Conservation (phyloP, 2,797 vertebrate genomes). For the Microhierax caerulescens region DNA sequence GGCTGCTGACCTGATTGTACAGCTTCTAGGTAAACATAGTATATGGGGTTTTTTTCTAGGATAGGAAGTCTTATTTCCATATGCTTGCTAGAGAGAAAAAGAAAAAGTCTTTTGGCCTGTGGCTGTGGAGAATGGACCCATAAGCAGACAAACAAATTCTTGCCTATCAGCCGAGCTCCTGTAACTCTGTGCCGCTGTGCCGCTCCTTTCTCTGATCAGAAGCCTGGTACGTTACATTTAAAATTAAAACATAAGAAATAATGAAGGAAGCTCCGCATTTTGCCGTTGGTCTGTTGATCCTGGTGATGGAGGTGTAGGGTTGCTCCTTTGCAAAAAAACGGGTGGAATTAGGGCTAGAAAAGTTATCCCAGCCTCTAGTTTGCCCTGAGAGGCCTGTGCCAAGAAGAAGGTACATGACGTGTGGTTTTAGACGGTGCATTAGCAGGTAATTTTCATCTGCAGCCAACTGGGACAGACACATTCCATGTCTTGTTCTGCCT, state of each 20-base stretch:
- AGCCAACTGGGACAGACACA: fast-evolving
- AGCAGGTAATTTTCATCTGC: neutral
- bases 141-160: neutral
- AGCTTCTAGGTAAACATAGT: neutral
- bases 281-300: neutral
- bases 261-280: neutral
- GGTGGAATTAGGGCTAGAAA: neutral
- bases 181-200: neutral
- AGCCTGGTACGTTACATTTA: neutral
- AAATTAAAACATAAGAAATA: neutral
- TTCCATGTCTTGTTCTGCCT: neutral
- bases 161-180: neutral
- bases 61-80: neutral
- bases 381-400: neutral
- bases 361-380: neutral
- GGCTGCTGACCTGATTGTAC: neutral
- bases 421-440: neutral
- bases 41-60: neutral
- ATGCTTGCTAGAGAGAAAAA: neutral
- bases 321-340: neutral
- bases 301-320: neutral
- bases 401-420: fast-evolving
- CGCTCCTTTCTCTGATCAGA: neutral
- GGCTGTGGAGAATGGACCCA: neutral
- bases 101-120: neutral